Percentiles rank a stretch among this genome's conserved stretches.
These are phyloP conservation scores for Elymnias hypermnestra DNA, from an alignment of 1,140 invertebrate species.

Conservation along the genomic window DNA sequence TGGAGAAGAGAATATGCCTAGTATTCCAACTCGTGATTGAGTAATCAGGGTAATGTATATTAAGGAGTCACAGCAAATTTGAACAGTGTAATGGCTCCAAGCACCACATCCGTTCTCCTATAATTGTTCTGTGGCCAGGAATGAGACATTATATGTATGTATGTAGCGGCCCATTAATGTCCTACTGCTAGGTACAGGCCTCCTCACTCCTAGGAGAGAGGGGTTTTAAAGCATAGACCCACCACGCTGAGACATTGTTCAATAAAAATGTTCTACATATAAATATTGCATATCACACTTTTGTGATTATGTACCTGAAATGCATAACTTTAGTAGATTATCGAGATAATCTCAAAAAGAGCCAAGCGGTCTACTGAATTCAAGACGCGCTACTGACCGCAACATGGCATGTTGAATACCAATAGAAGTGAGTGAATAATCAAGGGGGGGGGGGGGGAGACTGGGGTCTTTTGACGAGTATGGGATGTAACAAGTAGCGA, in stretches of 20 bases:
- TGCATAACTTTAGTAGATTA: no score
- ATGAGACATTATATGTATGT: background rate
- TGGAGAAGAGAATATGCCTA: no score
- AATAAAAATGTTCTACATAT: background rate
- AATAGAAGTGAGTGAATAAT: background rate
- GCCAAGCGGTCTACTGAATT: constrained; percentile 26
- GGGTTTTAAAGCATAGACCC: no score
- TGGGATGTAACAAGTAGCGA: constrained; percentile 33
- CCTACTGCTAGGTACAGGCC: no score
- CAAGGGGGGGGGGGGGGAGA: background rate
- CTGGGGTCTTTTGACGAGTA: constrained; percentile 44
- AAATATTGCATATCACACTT: background rate
- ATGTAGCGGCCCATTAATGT: no score
- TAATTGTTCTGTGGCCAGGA: no score
- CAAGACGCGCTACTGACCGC: constrained; percentile 24
- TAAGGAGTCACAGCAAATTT: no score
- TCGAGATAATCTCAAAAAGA: constrained; percentile 10
- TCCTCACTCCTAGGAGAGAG: no score
- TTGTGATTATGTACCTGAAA: background rate
- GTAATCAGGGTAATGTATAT: no score
- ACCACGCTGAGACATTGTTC: background rate
- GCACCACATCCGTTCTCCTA: no score
- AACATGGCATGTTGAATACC: background rate
- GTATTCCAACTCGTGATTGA: no score
- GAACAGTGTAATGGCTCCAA: no score